Base-by-base conservation (phyloP, 1,140 invertebrate genomes). In the Zophobas atratus region DNA sequence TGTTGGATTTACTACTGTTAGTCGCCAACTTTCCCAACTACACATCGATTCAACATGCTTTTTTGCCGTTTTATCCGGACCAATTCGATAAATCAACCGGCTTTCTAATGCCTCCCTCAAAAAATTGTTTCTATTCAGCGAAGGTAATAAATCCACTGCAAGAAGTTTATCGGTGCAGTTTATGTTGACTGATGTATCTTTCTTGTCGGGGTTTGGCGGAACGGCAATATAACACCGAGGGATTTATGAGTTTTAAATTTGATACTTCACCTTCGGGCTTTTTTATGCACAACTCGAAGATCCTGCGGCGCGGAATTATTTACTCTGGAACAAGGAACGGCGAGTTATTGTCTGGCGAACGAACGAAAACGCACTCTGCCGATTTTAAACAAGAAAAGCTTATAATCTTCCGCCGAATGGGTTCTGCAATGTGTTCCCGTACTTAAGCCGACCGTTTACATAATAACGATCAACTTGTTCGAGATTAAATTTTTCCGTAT, bases 11-110 rank as follows among this genome's bases (percentile, higher is more conserved):
- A 67, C 60, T 67, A 67, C 60, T 67, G 60, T 67, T 67, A 67
- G 60, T 67, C 60, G 60, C 60, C 60, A 67, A 67, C 60, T 67
- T 67, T 67, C 60, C 60, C 60, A 67, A 67, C 60, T 67, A 67
- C 60, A 67, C 60, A 67, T 67, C 60, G 60, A 67, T 67, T 67
- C 60, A 67, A 67, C 60, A 67, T 67, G 60, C 60, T 67, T 67
- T 67, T 67, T 67, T 67, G 60, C 60, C 60, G 60, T 67, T 67
- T 67, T 67, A 67, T 67, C 60, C 38, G 60, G 60, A 67, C 60
- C 60, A 48, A 67, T 67, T 67, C 60, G 60, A 67, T 67, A 67
- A 67, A 67, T 67, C 60, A 67, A 67, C 38, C 39, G 39, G 55
- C 20, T 43, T 60, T 67, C 60, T 67, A 67, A 67, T 67, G 60